A percentile compares a stretch with the other conserved stretches of the same genome.
Evolutionary conservation across 2,888 invertebrate genomes (phyloP).

Genomic region (Ormia ochracea): DNA sequence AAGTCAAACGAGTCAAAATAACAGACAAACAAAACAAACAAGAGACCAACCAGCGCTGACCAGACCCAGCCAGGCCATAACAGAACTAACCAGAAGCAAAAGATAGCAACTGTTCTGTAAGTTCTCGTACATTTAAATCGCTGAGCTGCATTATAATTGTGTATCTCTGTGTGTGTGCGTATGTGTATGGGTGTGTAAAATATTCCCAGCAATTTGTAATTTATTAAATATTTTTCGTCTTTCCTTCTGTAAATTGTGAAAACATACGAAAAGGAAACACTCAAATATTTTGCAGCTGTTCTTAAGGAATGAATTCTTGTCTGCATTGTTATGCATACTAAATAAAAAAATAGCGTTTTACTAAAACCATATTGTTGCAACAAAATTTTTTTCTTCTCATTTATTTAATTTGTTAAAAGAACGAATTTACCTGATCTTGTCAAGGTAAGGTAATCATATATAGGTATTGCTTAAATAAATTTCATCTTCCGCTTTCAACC

Average conservation of each 20-base stretch:
- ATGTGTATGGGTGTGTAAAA: slow-evolving; percentile 4
- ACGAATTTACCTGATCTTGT: too few species aligned
- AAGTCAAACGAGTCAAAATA: slow-evolving; percentile 59
- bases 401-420: too few species aligned
- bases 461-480: too few species aligned
- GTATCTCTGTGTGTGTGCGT: too few species aligned
- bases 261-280: slow-evolving; percentile 44
- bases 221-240: slow-evolving; percentile 27
- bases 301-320: slow-evolving; percentile 43
- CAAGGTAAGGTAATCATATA: too few species aligned
- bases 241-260: slow-evolving; percentile 3
- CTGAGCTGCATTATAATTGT: not conserved
- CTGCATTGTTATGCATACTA: not conserved
- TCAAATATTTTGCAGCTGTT: slow-evolving; percentile 59
- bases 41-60: not conserved
- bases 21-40: not conserved
- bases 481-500: too few species aligned
- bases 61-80: slow-evolving; percentile 10
- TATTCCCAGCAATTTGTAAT: slow-evolving; percentile 48
- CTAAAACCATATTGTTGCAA: not conserved
- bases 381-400: too few species aligned
- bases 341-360: slow-evolving; percentile 6
- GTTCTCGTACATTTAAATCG: not conserved
- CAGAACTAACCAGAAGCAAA: slow-evolving; percentile 19
- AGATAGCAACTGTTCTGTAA: slow-evolving; percentile 26